phyloP scores from a whole-genome alignment of 2,797 vertebrate species.

The Carduelis carduelis region DNA sequence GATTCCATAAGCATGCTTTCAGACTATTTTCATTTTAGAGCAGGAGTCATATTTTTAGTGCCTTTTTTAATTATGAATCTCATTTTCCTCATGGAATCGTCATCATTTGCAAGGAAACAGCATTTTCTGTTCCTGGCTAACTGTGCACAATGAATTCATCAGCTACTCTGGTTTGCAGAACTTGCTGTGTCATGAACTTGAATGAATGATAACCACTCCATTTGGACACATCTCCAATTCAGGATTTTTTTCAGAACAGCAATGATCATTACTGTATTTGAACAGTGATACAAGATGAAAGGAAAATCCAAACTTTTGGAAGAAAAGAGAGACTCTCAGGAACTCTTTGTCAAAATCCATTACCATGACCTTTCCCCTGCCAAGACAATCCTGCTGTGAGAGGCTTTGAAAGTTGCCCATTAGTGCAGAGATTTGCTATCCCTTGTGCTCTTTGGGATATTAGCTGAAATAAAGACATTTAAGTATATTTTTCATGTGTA shows the following conservation, averaged over 20 bases:
- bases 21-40: background rate
- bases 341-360: slow-evolving; percentile 2
- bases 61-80: background rate
- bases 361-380: slow-evolving; percentile 7
- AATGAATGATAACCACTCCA: background rate
- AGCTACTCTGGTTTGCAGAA: background rate
- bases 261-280: background rate
- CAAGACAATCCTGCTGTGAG: background rate
- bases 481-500: background rate
- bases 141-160: background rate
- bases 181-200: slow-evolving; percentile 2
- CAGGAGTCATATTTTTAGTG: background rate
- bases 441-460: background rate
- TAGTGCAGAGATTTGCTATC: background rate
- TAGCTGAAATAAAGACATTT: background rate
- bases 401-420: background rate
- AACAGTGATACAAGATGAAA: background rate
- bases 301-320: background rate
- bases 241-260: background rate
- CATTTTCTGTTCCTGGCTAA: background rate
- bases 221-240: background rate
- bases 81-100: slow-evolving; percentile 3
- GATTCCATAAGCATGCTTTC: background rate
- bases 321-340: background rate
- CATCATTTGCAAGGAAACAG: background rate